Conservation (phyloP, 2,888 invertebrate genomes). For the Napeogenes inachia region DNA sequence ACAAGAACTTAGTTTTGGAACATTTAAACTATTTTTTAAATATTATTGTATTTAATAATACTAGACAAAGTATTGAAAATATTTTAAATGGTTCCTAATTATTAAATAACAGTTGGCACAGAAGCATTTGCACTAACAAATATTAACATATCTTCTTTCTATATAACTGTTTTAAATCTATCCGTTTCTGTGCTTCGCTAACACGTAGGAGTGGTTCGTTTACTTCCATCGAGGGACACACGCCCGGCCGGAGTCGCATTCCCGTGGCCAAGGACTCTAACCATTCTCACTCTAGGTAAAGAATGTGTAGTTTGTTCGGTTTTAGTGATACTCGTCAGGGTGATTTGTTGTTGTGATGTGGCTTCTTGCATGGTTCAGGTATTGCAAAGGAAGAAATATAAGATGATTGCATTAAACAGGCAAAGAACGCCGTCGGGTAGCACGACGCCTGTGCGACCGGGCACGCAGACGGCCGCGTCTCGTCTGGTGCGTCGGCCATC, state of each 20-base stretch:
- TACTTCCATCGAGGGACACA: constrained; percentile 71
- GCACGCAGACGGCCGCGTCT: constrained; percentile 79
- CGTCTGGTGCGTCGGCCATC: constrained; percentile 81
- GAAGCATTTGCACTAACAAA: constrained; percentile 50
- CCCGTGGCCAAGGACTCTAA: constrained; percentile 74
- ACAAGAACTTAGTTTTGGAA: not conserved
- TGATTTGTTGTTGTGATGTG: constrained; percentile 25
- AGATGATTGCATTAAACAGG: constrained; percentile 54
- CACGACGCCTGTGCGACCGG: constrained; percentile 82
- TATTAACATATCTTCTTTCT: constrained; percentile 43
- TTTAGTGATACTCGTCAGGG: constrained; percentile 25
- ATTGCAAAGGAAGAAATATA: not conserved
- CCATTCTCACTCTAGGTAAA: constrained; percentile 72
- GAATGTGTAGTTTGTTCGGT: constrained; percentile 36
- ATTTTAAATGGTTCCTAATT: not conserved
- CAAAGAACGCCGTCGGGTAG: constrained; percentile 87
- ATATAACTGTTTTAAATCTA: constrained; percentile 57
- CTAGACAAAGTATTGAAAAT: not conserved
- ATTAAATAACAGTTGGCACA: constrained; percentile 6
- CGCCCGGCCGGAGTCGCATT: constrained; percentile 72
- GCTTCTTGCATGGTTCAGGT: constrained; percentile 31
- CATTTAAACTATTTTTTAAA: not conserved
- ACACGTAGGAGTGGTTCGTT: constrained; percentile 74
- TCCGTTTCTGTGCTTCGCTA: constrained; percentile 68
- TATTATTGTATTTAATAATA: too few species aligned